Evolutionary conservation across 2,888 invertebrate genomes (phyloP), one percentile per base, ranked within the genome.

Genomic region (Platycheirus albimanus): DNA sequence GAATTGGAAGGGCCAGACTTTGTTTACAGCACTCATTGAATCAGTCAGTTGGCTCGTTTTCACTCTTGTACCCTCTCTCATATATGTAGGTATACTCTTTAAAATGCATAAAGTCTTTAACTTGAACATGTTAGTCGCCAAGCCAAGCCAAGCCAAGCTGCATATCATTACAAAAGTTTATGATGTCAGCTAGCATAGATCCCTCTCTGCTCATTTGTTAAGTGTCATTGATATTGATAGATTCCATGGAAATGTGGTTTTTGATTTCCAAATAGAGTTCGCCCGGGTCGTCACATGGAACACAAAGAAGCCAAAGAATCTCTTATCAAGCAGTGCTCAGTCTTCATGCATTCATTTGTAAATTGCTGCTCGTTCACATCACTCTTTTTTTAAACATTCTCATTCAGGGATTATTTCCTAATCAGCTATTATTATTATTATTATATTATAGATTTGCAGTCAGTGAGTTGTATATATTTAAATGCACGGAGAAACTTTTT

Each of bases 391-490:
- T 13, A 74, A 83, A 72, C 72, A 83, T 72, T 77, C 54, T 71
- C 83, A 83, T 72, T 77, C 78, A 74, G 72, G 83, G 72, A 83
- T 83, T 56, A 83, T 83, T 83, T 78, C 51, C 83, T 83, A 83
- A 83, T 83, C 83, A 83, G 83, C 78, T 61, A 61, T 45, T 69
- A 72, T 83, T 24, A 24, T 24, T 24, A 24, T 24, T 4, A 33
- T 33, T 8, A 8, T 33, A 33, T 33, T 78, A 78, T 77, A 72
- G 83, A 74, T 83, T 83, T 83, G 78, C 67, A 83, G 77, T 71
- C 41, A 56, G 58, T 58, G 38, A 6, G 24, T 24, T 24, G 30
- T 33, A 8, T 58, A 41, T 58, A 41, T 58, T 41, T 58, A 58
- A 15, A 43, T 56, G 20, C 70, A 56, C 56, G 41, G 54, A 67